These are phyloP conservation scores for Porites divaricata DNA, from an alignment of 92 coral and sea anemone genomes.

Conservation along the genomic window DNA sequence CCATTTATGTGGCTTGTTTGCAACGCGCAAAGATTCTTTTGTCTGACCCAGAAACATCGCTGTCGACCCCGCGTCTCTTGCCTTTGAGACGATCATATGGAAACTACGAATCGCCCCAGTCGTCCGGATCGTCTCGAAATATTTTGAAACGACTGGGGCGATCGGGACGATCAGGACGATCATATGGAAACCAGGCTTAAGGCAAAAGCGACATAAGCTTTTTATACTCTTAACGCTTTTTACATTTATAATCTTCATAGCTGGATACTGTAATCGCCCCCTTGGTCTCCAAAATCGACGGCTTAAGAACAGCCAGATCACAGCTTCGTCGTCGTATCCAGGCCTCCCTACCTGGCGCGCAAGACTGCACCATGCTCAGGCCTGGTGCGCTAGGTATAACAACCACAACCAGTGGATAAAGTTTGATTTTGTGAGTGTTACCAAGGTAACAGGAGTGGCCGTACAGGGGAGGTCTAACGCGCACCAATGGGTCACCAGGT, in stretches of 20 bases:
- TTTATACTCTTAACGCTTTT: no score
- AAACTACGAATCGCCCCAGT: no score
- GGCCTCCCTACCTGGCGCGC: slow-evolving; percentile 44
- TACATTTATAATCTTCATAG: neutral
- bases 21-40: no score
- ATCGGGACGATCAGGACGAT: no score
- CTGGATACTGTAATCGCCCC: slow-evolving; percentile 23
- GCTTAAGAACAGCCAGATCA: slow-evolving; percentile 30
- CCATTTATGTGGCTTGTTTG: no score
- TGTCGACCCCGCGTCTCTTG: no score
- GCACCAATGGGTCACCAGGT: slow-evolving; percentile 51
- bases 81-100: no score
- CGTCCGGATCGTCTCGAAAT: no score
- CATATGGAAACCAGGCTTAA: no score
- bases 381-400: slow-evolving; percentile 68
- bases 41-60: no score
- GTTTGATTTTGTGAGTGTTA: slow-evolving; percentile 40
- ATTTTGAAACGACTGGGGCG: no score
- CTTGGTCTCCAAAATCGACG: slow-evolving; percentile 40
- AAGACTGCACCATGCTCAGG: slow-evolving; percentile 36
- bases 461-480: slow-evolving; percentile 59
- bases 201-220: no score
- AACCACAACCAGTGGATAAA: slow-evolving; percentile 69
- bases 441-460: slow-evolving; percentile 63
- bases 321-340: slow-evolving; percentile 34